Base-by-base conservation (phyloP, 2,888 invertebrate genomes). In the Zootermopsis nevadensis region DNA sequence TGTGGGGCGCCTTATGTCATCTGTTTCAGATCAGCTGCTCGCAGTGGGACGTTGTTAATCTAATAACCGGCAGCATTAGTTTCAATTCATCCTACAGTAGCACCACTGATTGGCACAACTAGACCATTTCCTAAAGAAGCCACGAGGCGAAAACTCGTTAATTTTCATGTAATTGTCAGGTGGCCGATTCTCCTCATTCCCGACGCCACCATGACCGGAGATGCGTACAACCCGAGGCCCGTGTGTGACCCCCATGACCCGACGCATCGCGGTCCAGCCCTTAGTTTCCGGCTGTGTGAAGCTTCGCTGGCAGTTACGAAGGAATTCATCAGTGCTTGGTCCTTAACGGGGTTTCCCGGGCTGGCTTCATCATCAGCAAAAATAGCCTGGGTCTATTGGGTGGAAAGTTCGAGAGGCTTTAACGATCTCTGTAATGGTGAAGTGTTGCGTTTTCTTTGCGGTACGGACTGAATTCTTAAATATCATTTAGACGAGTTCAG, bases 11-110 rank as follows among this genome's bases (percentile, higher is more conserved):
- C 38, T 67, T 53, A 53, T 66, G 82, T 77, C 82, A 67, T 82
- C 84, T 84, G 83, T 82, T 82, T 84, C 76, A 83, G 53, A 83
- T 83, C 83, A 83, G 67, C 48, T 69, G 35, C 79, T 77, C 84
- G 42, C 84, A 82, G 83, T 82, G 82, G 84, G 84, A 76, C 79
- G 84, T 67, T 24, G 55, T n/a, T 84, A 84, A 84, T 83, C 84
- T 83, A 83, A 83, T 84, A 84, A 84, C 81, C 69, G 84, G 82
- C 82, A 76, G 77, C 82, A 84, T 84, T 82, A 84, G 82, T 84
- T 84, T 84, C 84, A 84, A 84, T 84, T 84, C 77, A 77, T 81
- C 60, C 60, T 12, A 60, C 60, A 60, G 60, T 60, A 60, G 60
- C 67, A 42, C 27, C 81, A 69, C 38, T 60, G 79, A 60, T 60